Evolutionary conservation across 1,140 invertebrate genomes (phyloP).

Genomic region (Dolichoris vasculosae): DNA sequence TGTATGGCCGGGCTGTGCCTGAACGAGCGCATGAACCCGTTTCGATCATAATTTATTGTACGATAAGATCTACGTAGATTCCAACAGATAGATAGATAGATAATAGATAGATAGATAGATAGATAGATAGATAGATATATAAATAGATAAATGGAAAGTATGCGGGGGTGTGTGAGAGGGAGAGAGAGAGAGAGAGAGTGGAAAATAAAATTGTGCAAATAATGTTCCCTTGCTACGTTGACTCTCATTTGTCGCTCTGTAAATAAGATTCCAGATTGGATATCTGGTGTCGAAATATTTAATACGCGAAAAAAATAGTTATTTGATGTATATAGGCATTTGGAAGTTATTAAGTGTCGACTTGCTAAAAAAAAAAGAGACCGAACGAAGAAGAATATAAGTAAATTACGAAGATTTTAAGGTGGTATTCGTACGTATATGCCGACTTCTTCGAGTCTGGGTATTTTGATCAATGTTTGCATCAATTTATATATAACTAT

Average conservation of each 20-base stretch:
- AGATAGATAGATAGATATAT: not conserved
- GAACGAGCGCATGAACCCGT: slow-evolving; percentile 43
- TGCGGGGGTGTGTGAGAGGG: not conserved
- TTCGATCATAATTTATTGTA: slow-evolving; percentile 1
- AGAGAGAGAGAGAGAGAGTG: slow-evolving; percentile 2
- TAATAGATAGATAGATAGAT: not conserved
- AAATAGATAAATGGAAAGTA: not conserved
- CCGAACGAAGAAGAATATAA: not conserved
- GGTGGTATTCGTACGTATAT: not conserved
- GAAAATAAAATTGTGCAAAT: not conserved
- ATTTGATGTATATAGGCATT: slow-evolving; percentile 20
- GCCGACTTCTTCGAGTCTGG: not conserved
- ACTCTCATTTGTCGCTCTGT: slow-evolving; percentile 30
- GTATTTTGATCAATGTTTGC: not conserved
- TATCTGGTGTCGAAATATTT: slow-evolving; percentile 33
- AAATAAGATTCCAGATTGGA: slow-evolving; percentile 44
- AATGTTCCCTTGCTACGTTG: slow-evolving; percentile 25
- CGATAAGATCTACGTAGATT: not conserved
- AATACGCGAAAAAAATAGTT: slow-evolving; percentile 22
- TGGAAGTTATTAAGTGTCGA: slow-evolving; percentile 21
- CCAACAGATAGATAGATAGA: not conserved
- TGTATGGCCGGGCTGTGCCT: slow-evolving; percentile 41
- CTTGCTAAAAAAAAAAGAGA: not conserved
- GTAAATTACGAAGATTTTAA: not conserved
- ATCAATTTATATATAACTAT: not conserved